Conservation (phyloP, 2,888 invertebrate genomes). For the Ophion ventricosus region DNA sequence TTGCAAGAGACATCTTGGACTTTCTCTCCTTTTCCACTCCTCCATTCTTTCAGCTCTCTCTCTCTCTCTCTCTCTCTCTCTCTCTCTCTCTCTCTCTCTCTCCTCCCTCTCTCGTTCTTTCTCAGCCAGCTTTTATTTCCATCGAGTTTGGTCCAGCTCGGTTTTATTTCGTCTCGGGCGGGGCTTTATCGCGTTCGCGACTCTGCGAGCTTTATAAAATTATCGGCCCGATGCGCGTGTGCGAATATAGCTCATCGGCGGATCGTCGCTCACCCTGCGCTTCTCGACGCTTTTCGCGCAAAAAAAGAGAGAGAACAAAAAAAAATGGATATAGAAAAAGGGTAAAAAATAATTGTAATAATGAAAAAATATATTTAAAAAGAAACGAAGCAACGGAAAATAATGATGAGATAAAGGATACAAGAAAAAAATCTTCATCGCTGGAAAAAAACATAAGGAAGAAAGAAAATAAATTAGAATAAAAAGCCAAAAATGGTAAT, state of each 20-base stretch:
- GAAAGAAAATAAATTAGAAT: too few species aligned
- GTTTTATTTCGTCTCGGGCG: slow-evolving; percentile 12
- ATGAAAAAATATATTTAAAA: too few species aligned
- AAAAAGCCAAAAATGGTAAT: too few species aligned
- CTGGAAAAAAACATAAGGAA: too few species aligned
- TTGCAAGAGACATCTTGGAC: slow-evolving; percentile 9
- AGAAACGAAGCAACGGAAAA: too few species aligned
- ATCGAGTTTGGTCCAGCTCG: neutral
- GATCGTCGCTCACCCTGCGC: neutral
- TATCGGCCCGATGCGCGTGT: slow-evolving; percentile 34
- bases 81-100: slow-evolving; percentile 16
- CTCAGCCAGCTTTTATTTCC: neutral
- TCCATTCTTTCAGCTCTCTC: neutral
- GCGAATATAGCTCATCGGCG: slow-evolving; percentile 10
- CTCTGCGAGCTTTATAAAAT: slow-evolving; percentile 46
- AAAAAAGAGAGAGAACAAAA: neutral
- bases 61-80: neutral
- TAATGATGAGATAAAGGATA: too few species aligned
- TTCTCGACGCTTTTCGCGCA: neutral
- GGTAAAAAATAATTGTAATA: neutral
- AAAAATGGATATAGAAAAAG: neutral
- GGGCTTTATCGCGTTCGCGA: slow-evolving; percentile 31
- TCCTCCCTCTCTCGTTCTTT: too few species aligned
- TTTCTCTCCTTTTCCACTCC: neutral
- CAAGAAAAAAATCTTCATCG: too few species aligned